These are phyloP conservation scores for Noctua pronuba DNA, from an alignment of 2,888 invertebrate species.

Conservation along the genomic window DNA sequence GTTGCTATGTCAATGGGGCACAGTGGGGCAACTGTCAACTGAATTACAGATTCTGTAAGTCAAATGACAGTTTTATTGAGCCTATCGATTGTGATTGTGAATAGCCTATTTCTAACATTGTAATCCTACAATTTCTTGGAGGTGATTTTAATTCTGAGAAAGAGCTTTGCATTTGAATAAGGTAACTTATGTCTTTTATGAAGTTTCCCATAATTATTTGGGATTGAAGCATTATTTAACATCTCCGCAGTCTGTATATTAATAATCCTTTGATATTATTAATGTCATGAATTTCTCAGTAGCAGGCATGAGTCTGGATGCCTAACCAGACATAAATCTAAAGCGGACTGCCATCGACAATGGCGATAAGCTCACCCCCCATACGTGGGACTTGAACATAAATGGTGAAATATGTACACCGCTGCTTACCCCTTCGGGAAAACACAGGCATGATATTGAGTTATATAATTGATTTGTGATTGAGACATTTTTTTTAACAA, in stretches of 20 bases:
- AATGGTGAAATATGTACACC: background rate
- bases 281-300: background rate
- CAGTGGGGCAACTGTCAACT: constrained; percentile 48
- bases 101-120: constrained; percentile 18
- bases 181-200: background rate
- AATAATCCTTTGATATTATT: background rate
- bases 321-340: background rate
- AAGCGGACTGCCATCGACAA: background rate
- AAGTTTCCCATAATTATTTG: background rate
- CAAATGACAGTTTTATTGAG: constrained; percentile 32
- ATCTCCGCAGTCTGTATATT: background rate
- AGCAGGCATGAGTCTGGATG: background rate
- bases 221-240: background rate
- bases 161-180: constrained; percentile 18
- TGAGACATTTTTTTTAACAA: background rate
- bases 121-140: constrained; percentile 26
- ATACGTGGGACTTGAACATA: background rate
- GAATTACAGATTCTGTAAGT: constrained; percentile 31
- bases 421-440: background rate
- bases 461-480: background rate
- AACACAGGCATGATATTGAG: background rate
- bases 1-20: constrained; percentile 47
- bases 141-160: constrained; percentile 14
- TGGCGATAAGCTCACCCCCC: background rate
- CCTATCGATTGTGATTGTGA: constrained; percentile 17